These are phyloP conservation scores for Platalea minor DNA, from an alignment of 2,797 vertebrate species.

Conservation along the genomic window DNA sequence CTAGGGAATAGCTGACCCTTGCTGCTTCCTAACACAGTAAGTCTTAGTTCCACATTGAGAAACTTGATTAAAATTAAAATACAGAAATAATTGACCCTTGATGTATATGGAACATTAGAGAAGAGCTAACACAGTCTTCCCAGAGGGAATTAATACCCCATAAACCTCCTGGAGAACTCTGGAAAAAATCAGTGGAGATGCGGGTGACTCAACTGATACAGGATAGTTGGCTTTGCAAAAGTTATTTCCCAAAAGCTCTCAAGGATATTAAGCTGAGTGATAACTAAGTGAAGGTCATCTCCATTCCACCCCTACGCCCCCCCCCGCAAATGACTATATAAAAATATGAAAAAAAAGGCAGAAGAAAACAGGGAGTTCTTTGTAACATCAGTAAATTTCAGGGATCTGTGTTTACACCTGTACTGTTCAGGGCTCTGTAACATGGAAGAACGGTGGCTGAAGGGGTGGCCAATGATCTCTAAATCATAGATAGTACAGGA, in stretches of 20 bases:
- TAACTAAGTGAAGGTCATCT: neutral
- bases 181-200: neutral
- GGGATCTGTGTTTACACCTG: neutral
- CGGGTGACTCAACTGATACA: neutral
- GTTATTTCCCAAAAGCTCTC: neutral
- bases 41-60: neutral
- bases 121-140: neutral
- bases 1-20: neutral
- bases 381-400: neutral
- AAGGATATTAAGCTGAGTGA: neutral
- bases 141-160: neutral
- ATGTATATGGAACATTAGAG: neutral
- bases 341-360: neutral
- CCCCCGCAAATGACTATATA: neutral
- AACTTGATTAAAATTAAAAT: neutral
- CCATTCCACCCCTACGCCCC: neutral
- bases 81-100: neutral
- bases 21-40: neutral
- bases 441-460: neutral
- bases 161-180: neutral
- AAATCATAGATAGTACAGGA: neutral
- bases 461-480: neutral
- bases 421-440: neutral
- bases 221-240: neutral
- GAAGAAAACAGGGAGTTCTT: neutral